Percentiles rank a stretch among this genome's conserved stretches.
Conservation (phyloP, 2,888 invertebrate genomes). For the Tetramorium bicarinatum region DNA sequence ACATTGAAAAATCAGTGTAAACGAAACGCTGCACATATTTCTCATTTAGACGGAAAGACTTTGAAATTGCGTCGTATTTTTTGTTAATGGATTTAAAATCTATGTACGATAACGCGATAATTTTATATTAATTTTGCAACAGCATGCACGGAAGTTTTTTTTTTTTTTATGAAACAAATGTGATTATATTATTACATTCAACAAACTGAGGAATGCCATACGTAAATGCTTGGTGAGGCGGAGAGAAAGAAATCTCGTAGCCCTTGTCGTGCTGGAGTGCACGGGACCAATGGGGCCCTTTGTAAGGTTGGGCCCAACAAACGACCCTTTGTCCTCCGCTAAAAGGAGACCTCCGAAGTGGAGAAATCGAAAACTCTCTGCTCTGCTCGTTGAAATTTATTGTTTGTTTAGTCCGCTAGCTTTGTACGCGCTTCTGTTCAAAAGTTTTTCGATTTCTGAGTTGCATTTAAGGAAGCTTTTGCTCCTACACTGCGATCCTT, state of each 20-base stretch:
- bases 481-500: neutral
- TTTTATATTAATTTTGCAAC: neutral
- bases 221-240: constrained; percentile 30
- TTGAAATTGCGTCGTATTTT: neutral
- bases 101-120: neutral
- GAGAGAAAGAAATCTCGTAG: constrained; percentile 40
- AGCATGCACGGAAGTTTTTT: neutral
- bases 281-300: constrained; percentile 77
- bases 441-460: constrained; percentile 51
- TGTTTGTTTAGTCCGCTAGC: constrained; percentile 79
- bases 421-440: constrained; percentile 56
- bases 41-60: neutral
- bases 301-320: constrained; percentile 78
- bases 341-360: constrained; percentile 61
- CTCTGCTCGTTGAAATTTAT: constrained; percentile 79
- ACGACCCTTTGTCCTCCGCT: constrained; percentile 77
- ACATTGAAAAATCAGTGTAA: neutral
- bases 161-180: neutral
- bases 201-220: constrained; percentile 41
- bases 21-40: neutral
- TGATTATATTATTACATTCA: constrained; percentile 29
- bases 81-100: neutral
- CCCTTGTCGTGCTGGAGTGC: constrained; percentile 52
- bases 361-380: constrained; percentile 73
- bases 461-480: constrained; percentile 24